Evolutionary conservation across 2,888 invertebrate genomes (phyloP), one percentile per base, ranked within the genome.

Genomic region (Dynastes grantii): DNA sequence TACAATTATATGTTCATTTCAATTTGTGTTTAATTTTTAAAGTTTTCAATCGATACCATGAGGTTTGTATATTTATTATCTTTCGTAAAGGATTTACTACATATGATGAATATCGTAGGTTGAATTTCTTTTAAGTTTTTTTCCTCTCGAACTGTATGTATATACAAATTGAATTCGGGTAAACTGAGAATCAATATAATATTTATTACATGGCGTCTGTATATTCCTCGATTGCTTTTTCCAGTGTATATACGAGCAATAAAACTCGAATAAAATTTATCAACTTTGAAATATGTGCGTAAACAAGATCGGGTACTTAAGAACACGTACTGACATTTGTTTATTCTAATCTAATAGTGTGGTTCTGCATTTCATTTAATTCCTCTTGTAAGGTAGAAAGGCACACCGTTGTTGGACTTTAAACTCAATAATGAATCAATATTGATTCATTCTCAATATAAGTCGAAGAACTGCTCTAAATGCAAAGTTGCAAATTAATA

Each of bases 341-440:
- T 58, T 58, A 58, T 22, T 16, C 55, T 3, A 2, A 58, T 22
- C 55, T 22, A 22, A 58, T 58, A 22, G 55, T 22, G 22, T 58
- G 55, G 55, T 58, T 58, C 55, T 58, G 55, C 55, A 22, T 58
- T 58, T 58, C 8, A 58, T 58, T 58, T 22, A 58, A 8, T 58
- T 58, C 22, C n/a, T 58, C 6, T 6, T 58, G 9, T 11, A 8
- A 45, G 45, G 8, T 45, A 11, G 8, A 11, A 37, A 37, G 6
- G 37, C 6, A 11, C 45, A 45, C 2, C 11, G 45, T 45, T 37
- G 32, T 37, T 5, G 32, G 32, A 37, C 32, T 37, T 5, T 37
- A 37, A 37, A 37, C 32, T 37, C 32, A 5, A 37, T 22, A 22
- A 22, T 22, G 0, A 22, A 22, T 45, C 8, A 45, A 45, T 45